A percentile compares a stretch with the other conserved stretches of the same genome.
phyloP scores from a whole-genome alignment of 2,113 vertebrate species.

The Tauraco erythrolophus region DNA sequence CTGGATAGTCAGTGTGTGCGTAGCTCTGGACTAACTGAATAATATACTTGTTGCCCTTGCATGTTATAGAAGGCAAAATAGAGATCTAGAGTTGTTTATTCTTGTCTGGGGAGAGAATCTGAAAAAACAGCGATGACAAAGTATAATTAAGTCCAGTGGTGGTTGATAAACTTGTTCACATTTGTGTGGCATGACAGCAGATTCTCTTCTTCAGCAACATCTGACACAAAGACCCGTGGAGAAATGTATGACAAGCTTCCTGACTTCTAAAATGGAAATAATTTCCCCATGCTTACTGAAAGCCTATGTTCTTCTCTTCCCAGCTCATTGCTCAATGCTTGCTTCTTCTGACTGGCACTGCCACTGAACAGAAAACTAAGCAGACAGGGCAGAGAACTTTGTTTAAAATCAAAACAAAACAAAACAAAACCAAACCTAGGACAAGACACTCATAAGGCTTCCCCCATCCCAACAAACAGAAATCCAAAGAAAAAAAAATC shows the following conservation, averaged over 20 bases:
- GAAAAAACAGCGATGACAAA: background rate
- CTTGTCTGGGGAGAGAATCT: background rate
- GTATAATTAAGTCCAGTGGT: background rate
- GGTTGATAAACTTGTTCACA: background rate
- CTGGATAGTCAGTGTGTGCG: background rate
- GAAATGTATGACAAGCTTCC: background rate
- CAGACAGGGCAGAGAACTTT: background rate
- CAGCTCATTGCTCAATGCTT: background rate
- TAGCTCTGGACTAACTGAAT: background rate
- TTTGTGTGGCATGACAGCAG: background rate
- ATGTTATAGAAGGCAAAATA: background rate
- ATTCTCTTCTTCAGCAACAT: background rate
- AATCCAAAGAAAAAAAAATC: background rate
- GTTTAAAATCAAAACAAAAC: background rate
- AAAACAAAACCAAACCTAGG: background rate
- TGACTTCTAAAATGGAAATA: background rate
- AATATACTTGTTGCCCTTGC: background rate
- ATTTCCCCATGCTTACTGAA: conserved; percentile 13
- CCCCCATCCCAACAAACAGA: background rate
- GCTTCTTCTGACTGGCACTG: background rate
- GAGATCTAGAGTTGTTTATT: background rate
- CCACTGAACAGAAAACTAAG: background rate
- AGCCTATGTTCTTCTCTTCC: background rate
- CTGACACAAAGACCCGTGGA: background rate
- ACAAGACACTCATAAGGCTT: background rate